Base-by-base conservation (phyloP, 2,113 vertebrate genomes). In the Ochotona princeps region DNA sequence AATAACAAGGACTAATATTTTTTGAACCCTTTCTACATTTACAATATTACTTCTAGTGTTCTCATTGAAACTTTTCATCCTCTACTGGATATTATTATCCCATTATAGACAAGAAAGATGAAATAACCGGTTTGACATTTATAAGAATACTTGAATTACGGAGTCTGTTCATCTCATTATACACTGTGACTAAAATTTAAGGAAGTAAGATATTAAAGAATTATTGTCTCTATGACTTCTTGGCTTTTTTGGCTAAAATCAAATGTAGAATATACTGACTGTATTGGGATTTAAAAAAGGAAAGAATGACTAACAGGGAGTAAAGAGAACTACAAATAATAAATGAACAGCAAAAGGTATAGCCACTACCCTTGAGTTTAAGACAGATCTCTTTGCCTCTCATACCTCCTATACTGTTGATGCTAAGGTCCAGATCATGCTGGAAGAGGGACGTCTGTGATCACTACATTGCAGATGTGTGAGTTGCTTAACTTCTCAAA, bases 161-260 rank as follows among this genome's bases (percentile, higher is more conserved):
- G 12, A 60, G 61, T 7, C 69, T 66, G 74, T 80, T 2, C 0
- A 79, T 6, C 10, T 88, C 73, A 65, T 69, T 69, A 49, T 54
- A 76, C 30, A 70, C 12, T 82, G 7, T 89, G n/a, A 8, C 38
- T 95, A 23, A 82, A 93, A 69, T 78, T 94, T 88, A 89, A 54
- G n/a, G 32, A 94, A 95, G 67, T 76, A 63, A 60, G 17, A 13
- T 32, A 63, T 76, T 81, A 73, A 5, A 44, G 7, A 51, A 44
- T 44, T 44, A 44, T 6, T 44, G 38, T 44, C 38, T 44, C 38
- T 44, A 44, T 44, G 38, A 44, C 38, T 44, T 44, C 38, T 44
- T 44, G 38, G 38, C 38, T 44, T 44, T 44, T 44, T 44, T 44
- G 38, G 38, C 38, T 44, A 44, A 44, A 44, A 44, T 44, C 38